Base-by-base conservation (phyloP, 2,888 invertebrate genomes). In the Micoletzkya japonica region DNA sequence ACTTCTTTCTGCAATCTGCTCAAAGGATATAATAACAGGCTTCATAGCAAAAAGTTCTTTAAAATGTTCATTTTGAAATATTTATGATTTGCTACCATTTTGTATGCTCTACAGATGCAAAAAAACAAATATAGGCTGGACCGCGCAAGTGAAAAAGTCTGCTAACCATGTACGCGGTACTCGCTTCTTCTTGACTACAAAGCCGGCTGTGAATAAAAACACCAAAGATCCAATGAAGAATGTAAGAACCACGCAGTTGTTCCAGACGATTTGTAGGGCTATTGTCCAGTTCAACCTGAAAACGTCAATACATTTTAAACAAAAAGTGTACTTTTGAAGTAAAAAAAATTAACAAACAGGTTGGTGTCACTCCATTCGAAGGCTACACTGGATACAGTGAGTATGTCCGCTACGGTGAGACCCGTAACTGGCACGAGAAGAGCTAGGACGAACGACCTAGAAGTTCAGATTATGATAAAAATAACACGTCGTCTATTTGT, bases 161-260 rank as follows among this genome's bases (percentile, higher is more conserved):
- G 24, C 54, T 7, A 10, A 66, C 66, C 66, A 66, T 14, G 66
- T 56, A 17, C 14, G 34, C 36, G 66, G 66, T n/a, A 66, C 66
- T 56, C 26, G 24, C 66, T 54, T 66, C n/a, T 54, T 66, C 10
- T 37, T 26, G 1, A 66, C 66, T 26, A 66, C 66, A 39, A 32
- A 37, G 28, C 54, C 66, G 7, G 66, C 52, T 37, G 66, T 66
- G 36, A 54, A 54, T 26, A 66, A 56, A 56, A 66, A 66, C 37
- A 66, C 66, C 24, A 66, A 26, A 20, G 63, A 63, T 36, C 63
- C 66, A 32, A 56, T 56, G 56, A 66, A 39, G n/a, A 66, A 66
- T 17, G 66, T 66, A 28, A 66, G 56, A 36, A 66, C 66, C 7
- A 39, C 66, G 6, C 44, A 39, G 56, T 66, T 66, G 52, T 66